Percentiles rank a stretch among this genome's conserved stretches.
Evolutionary conservation across 2,113 vertebrate genomes (phyloP).

Genomic region (Zosterops hypoxanthus): DNA sequence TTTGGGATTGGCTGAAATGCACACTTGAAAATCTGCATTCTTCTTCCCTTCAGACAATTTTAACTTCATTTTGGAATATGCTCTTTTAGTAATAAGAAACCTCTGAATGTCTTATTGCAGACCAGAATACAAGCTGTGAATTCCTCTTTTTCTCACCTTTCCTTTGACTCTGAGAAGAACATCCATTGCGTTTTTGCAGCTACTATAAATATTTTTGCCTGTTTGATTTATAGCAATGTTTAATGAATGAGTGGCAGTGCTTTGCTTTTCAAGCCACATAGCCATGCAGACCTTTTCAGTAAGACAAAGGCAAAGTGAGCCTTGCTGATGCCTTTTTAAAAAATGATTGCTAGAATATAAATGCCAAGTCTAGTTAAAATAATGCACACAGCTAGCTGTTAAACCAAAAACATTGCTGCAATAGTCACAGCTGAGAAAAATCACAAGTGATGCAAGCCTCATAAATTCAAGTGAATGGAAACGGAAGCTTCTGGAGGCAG

Average conservation of each 20-base stretch:
- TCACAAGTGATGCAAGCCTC: not conserved
- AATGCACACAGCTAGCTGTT: not conserved
- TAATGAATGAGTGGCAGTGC: conserved; percentile 22
- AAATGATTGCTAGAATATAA: not conserved
- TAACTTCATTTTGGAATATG: not conserved
- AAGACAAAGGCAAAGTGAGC: not conserved
- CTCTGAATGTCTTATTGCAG: not conserved
- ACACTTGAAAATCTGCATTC: not conserved
- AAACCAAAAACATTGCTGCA: not conserved
- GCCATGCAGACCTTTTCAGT: not conserved
- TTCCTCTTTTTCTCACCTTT: not conserved
- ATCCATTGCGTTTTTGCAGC: not conserved
- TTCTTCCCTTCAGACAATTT: not conserved
- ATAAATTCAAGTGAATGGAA: not conserved
- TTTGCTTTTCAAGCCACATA: not conserved
- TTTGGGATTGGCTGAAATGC: not conserved
- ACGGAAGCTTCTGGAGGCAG: not conserved
- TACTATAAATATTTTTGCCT: not conserved
- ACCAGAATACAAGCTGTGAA: not conserved
- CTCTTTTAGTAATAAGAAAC: not conserved
- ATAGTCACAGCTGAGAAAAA: not conserved
- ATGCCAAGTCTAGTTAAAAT: not conserved
- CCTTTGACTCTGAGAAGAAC: not conserved
- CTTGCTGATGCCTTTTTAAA: not conserved
- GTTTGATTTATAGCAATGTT: not conserved